These are phyloP conservation scores for Chrysodeixis includens DNA, from an alignment of 2,888 invertebrate genomes.

Conservation along the genomic window DNA sequence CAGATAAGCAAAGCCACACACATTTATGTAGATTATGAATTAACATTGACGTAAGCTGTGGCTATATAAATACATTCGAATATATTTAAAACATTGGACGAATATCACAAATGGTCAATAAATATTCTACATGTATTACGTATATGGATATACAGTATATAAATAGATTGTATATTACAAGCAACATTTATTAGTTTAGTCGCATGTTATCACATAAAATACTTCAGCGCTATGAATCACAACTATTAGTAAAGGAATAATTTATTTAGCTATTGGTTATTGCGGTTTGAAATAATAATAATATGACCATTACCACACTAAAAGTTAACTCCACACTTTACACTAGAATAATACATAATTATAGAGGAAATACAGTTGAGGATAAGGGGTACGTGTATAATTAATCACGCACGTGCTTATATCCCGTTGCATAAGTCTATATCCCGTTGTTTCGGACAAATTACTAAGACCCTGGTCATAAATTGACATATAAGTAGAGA, in stretches of 20 bases:
- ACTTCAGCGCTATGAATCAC: conserved; percentile 12
- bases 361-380: too few relatives aligned
- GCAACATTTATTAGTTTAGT: not conserved
- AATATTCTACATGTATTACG: not conserved
- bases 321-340: too few relatives aligned
- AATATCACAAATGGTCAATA: not conserved
- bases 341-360: too few relatives aligned
- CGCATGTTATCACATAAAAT: conserved; percentile 3
- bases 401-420: too few relatives aligned
- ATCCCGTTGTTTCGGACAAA: too few relatives aligned
- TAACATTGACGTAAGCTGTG: conserved; percentile 12
- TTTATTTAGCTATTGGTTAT: not conserved
- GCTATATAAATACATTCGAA: not conserved
- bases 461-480: too few relatives aligned
- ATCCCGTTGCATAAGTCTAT: too few relatives aligned
- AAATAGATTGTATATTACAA: not conserved
- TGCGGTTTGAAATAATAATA: not conserved
- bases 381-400: too few relatives aligned
- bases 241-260: not conserved
- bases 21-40: conserved; percentile 19
- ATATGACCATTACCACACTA: too few relatives aligned
- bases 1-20: conserved; percentile 29
- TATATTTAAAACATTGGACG: not conserved
- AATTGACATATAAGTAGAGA: not conserved
- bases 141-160: not conserved